Evolutionary conservation across 2,113 vertebrate species (phyloP), one percentile per base, ranked within the genome.

Genomic region (Neolamprologus sp.): DNA sequence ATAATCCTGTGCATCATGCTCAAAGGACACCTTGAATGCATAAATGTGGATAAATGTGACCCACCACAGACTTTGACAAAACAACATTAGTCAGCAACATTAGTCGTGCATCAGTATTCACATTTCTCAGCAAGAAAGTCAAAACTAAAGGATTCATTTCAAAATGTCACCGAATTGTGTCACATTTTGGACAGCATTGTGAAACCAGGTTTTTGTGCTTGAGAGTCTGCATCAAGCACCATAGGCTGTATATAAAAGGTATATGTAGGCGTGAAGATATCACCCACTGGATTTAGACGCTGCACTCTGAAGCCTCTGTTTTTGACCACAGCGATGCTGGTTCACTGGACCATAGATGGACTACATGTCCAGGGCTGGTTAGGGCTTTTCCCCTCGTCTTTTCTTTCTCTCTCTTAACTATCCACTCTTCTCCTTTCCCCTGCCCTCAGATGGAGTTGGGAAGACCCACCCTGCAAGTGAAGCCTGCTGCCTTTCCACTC

Each of bases 341-440:
- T 45, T 26, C 23, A 45, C 23, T 73, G 40, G 40, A 26, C 68
- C 13, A 16, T 63, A 45, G 5, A 26, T 73, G 8, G 21, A 7
- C 21, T 23, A 40, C 33, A 21, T 68, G 65, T 40, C 12, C 65
- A 71, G 35, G n/a, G 1, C 19, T 71, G 1, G 63, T 40, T 23
- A 23, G 12, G 19, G n/a, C 3, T 71, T 71, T 40, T 68, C 0
- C 35, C 65, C 2, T 23, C 1, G 0, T 71, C n/a, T 9, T 42
- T 40, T 68, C 65, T 71, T 68, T 68, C n/a, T 71, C 12, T 40
- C 4, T 71, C 65, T 42, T 42, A 40, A 23, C 65, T 71, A 1
- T 42, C n/a, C n/a, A 23, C 5, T 71, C 65, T 71, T 23, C 12
- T 14, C 37, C 65, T 71, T 42, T 71, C 37, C 23, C 6, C 71